A percentile compares a stretch with the other conserved stretches of the same genome.
Evolutionary conservation across 2,888 invertebrate species (phyloP).

Genomic region (Ormia ochracea): DNA sequence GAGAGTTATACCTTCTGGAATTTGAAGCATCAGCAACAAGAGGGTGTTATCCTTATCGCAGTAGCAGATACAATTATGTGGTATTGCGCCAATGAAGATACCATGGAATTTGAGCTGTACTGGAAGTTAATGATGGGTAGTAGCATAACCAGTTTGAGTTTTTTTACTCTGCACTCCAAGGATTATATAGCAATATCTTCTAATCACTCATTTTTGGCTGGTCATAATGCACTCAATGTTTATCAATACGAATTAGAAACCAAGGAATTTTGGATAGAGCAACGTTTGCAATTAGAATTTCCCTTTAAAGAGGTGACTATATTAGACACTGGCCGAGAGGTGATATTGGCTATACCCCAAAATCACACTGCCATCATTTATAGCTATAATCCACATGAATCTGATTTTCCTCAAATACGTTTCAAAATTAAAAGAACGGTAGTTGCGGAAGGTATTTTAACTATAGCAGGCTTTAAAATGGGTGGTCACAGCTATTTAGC

Average conservation of each 20-base stretch:
- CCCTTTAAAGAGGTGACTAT: constrained; percentile 67
- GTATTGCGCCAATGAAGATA: constrained; percentile 66
- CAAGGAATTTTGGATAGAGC: constrained; percentile 73
- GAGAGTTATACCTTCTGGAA: constrained; percentile 71
- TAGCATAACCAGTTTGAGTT: constrained; percentile 64
- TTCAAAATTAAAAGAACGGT: constrained; percentile 63
- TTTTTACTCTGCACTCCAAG: constrained; percentile 67
- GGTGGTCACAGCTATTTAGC: constrained; percentile 75
- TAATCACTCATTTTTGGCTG: constrained; percentile 58
- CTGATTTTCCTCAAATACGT: constrained; percentile 61
- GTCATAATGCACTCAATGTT: constrained; percentile 67
- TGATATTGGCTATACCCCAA: constrained; percentile 73
- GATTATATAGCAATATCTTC: constrained; percentile 68
- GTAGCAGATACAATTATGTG: constrained; percentile 68
- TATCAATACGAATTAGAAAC: constrained; percentile 69
- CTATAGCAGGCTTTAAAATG: constrained; percentile 74
- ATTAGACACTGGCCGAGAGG: constrained; percentile 72
- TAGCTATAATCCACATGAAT: constrained; percentile 67
- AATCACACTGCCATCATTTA: constrained; percentile 69
- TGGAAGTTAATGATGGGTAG: constrained; percentile 72
- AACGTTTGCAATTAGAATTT: constrained; percentile 68
- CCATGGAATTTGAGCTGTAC: constrained; percentile 59
- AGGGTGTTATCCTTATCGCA: constrained; percentile 68
- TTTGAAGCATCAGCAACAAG: constrained; percentile 63
- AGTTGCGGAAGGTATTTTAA: constrained; percentile 68